Evolutionary conservation across 2,113 vertebrate genomes (phyloP).

Genomic region (Sceloporus undulatus): DNA sequence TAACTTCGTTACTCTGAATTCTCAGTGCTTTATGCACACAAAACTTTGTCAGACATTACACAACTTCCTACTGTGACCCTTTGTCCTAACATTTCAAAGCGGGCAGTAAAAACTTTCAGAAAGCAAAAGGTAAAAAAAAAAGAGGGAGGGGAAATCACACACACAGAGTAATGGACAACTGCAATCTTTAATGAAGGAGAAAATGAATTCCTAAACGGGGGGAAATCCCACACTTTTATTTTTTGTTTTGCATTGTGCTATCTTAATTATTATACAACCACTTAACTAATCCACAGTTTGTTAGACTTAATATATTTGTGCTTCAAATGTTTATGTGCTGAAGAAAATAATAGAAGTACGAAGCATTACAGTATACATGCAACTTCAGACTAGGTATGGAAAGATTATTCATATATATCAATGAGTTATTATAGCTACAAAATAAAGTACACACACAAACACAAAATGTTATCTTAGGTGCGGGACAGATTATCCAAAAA

Average conservation of each 20-base stretch:
- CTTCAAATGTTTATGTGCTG: neutral
- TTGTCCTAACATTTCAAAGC: slow-evolving; percentile 53
- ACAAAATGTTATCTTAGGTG: no score
- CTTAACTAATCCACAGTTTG: neutral
- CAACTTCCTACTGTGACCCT: slow-evolving; percentile 46
- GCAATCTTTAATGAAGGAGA: neutral
- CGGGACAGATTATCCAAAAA: no score
- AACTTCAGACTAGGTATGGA: no score
- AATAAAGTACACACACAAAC: no score
- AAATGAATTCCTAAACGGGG: neutral
- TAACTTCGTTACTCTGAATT: slow-evolving; percentile 45
- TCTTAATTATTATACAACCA: neutral
- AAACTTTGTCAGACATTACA: slow-evolving; percentile 62
- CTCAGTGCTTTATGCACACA: slow-evolving; percentile 39
- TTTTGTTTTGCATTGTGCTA: neutral
- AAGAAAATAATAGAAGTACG: no score
- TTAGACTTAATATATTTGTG: neutral
- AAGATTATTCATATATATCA: no score
- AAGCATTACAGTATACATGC: no score
- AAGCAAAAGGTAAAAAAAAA: slow-evolving; percentile 33
- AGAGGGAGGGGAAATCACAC: neutral
- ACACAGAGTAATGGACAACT: neutral
- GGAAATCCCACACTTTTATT: neutral
- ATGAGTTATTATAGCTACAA: no score
- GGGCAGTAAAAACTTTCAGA: slow-evolving; percentile 29